Percentiles rank a stretch among this genome's conserved stretches.
Conservation (phyloP, 2,797 vertebrate species). For the Agapornis canus region DNA sequence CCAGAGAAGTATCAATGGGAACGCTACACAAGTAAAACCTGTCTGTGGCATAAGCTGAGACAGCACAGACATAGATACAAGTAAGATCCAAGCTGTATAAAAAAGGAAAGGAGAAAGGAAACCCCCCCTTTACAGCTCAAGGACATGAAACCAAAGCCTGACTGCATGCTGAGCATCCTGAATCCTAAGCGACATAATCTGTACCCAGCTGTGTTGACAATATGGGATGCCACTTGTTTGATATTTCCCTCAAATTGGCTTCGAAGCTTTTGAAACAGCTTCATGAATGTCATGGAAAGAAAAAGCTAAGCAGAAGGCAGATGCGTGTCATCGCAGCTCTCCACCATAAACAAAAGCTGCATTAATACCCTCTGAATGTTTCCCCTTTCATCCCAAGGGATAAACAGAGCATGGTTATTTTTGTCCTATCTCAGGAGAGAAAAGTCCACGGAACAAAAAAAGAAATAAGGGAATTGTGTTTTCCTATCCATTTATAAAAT, state of each 20-base stretch:
- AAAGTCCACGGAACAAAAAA: neutral
- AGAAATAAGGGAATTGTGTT: fast-evolving
- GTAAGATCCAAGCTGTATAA: neutral
- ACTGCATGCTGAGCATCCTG: neutral
- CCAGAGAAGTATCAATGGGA: neutral
- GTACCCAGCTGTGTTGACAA: constrained; percentile 59
- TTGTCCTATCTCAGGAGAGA: neutral
- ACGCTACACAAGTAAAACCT: neutral
- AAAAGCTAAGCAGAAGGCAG: constrained; percentile 52
- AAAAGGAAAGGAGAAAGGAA: neutral
- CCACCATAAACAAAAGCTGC: constrained; percentile 55
- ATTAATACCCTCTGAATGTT: constrained; percentile 35
- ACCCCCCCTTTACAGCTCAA: neutral
- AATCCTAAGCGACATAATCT: neutral
- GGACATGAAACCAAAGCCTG: neutral
- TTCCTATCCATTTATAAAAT: neutral
- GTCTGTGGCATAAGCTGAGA: neutral
- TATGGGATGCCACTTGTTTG: constrained; percentile 32
- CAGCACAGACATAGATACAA: neutral
- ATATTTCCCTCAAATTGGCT: neutral
- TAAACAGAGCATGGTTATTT: constrained; percentile 45
- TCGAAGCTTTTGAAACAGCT: constrained; percentile 24
- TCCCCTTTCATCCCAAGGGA: neutral
- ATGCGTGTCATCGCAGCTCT: constrained; percentile 33
- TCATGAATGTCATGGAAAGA: constrained; percentile 20